A percentile compares a stretch with the other conserved stretches of the same genome.
These are phyloP conservation scores for Hephaestus fuliginosus DNA, from an alignment of 2,797 vertebrate species.

Conservation along the genomic window DNA sequence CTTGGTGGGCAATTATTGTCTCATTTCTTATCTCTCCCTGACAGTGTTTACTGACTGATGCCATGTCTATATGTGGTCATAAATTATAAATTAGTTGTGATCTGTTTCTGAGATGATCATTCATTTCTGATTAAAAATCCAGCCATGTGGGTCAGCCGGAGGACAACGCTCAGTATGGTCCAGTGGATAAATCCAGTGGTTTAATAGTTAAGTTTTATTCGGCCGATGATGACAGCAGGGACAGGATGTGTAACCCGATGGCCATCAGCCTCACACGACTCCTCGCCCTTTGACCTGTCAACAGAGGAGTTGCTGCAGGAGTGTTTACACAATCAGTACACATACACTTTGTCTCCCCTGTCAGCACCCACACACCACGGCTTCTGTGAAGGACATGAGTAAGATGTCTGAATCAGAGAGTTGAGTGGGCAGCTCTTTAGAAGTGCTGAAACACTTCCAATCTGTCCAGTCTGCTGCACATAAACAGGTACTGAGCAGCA, in stretches of 20 bases:
- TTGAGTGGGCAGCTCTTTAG: slow-evolving; percentile 21
- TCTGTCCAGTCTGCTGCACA: slow-evolving; percentile 23
- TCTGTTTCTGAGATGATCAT: no score
- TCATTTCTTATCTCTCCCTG: not conserved
- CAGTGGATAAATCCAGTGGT: not conserved
- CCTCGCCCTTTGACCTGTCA: slow-evolving; percentile 72
- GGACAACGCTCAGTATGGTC: not conserved
- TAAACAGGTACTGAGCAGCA: not conserved
- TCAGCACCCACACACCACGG: slow-evolving; percentile 12
- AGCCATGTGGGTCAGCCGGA: not conserved
- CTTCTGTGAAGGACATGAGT: slow-evolving; percentile 27
- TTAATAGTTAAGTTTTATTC: not conserved
- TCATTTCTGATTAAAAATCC: not conserved
- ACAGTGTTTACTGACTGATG: not conserved
- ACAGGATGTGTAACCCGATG: slow-evolving; percentile 46
- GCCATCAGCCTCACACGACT: slow-evolving; percentile 58
- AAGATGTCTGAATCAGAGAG: slow-evolving; percentile 42
- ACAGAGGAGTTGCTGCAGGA: slow-evolving; percentile 55
- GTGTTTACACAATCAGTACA: slow-evolving; percentile 67
- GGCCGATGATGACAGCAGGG: not conserved
- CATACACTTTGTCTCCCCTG: slow-evolving; percentile 58
- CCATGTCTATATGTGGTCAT: not conserved
- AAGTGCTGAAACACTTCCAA: slow-evolving; percentile 19
- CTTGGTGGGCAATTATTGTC: not conserved
- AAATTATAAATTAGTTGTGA: not conserved